These are phyloP conservation scores for Musca vetustissima DNA, from an alignment of 1,140 invertebrate genomes.

Conservation along the genomic window DNA sequence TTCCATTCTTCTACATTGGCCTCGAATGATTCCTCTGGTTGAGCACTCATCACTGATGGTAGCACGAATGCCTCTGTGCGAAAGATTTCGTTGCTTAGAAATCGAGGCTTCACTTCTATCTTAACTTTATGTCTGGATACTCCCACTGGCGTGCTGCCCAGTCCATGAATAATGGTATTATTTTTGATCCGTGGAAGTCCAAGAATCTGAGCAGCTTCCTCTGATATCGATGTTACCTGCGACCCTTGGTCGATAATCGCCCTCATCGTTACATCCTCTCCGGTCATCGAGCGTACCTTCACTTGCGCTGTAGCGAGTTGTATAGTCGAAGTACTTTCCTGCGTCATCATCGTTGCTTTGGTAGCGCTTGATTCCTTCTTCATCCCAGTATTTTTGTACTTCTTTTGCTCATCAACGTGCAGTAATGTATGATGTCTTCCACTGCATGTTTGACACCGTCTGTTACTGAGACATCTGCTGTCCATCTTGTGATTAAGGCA, in stretches of 20 bases:
- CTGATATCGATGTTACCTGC: background rate
- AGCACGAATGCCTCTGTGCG: background rate
- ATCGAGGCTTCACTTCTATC: background rate
- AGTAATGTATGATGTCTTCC: no score
- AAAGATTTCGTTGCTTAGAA: background rate
- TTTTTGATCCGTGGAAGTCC: background rate
- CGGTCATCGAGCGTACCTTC: background rate
- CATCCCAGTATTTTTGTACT: no score
- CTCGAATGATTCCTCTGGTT: background rate
- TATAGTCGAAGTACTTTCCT: background rate
- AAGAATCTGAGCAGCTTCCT: slow-evolving; percentile 1
- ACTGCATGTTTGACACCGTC: no score
- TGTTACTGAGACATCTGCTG: no score
- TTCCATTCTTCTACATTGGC: slow-evolving; percentile 4
- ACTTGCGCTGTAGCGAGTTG: background rate
- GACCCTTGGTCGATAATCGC: background rate
- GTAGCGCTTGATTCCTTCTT: no score
- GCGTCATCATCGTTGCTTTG: no score
- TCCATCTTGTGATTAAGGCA: no score
- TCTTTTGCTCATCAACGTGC: no score
- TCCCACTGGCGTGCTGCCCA: background rate
- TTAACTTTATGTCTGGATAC: background rate
- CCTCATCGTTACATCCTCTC: background rate
- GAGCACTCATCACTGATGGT: background rate
- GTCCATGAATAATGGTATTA: background rate